phyloP scores from a whole-genome alignment of 2,113 vertebrate species.

The Larimichthys polyactis region DNA sequence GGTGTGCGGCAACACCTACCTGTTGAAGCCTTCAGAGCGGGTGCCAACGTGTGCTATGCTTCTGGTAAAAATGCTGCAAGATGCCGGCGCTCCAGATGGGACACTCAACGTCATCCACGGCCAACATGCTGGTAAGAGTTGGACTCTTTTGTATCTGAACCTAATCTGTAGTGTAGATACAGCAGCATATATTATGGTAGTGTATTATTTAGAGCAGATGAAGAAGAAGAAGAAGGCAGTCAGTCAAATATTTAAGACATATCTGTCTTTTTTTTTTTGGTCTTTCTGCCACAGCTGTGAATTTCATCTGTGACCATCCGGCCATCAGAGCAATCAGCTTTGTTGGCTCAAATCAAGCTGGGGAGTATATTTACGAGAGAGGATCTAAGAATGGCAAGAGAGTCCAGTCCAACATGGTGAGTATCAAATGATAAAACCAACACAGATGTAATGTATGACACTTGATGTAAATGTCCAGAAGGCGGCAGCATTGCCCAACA shows the following conservation, averaged over 20 bases:
- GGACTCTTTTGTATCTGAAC: neutral
- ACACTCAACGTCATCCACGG: constrained; percentile 96
- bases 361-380: constrained; percentile 97
- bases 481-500: constrained; percentile 76
- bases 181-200: too few relatives aligned
- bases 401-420: constrained; percentile 98
- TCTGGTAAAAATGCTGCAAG: constrained; percentile 93
- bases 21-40: constrained; percentile 96
- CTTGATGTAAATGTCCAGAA: constrained; percentile 57
- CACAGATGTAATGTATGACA: neutral
- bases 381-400: constrained; percentile 96
- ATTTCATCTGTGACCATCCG: constrained; percentile 97
- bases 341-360: constrained; percentile 97
- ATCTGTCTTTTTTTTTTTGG: neutral
- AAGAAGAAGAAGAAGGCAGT: too few relatives aligned
- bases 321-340: constrained; percentile 97
- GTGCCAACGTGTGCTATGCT: constrained; percentile 95
- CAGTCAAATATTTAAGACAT: too few relatives aligned
- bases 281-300: constrained; percentile 88
- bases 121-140: constrained; percentile 89
- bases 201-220: too few relatives aligned
- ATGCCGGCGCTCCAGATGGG: constrained; percentile 93
- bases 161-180: too few relatives aligned
- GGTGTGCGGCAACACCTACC: constrained; percentile 97
- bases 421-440: constrained; percentile 23